Evolutionary conservation across 2,888 invertebrate genomes (phyloP).

Genomic region (Tipula confusa): DNA sequence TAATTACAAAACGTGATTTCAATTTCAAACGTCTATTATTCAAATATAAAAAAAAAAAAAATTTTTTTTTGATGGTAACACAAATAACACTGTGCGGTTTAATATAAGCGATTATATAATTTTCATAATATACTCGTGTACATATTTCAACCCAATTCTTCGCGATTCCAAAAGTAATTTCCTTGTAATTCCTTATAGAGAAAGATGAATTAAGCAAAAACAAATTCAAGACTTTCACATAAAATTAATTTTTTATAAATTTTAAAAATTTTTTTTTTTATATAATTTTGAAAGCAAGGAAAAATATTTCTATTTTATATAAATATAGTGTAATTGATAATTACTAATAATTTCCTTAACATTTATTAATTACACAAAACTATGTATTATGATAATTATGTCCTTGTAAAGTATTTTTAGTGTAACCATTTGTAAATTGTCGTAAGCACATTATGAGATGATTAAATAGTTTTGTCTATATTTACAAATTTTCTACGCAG

Average conservation of each 20-base stretch:
- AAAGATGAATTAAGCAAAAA: background rate
- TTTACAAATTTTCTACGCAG: background rate
- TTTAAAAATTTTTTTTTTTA: no score
- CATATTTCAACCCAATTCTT: background rate
- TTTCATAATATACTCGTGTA: background rate
- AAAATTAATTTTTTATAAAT: background rate
- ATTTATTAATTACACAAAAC: background rate
- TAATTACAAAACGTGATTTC: slow-evolving; percentile 15
- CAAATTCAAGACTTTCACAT: background rate
- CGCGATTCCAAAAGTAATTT: background rate
- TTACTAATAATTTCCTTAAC: background rate
- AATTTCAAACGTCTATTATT: background rate
- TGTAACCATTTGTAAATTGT: no score
- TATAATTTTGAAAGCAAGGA: background rate
- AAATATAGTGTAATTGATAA: background rate
- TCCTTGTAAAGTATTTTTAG: background rate
- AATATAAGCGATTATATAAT: background rate
- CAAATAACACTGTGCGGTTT: no score
- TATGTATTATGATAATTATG: background rate
- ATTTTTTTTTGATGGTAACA: no score
- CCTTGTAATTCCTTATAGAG: slow-evolving; percentile 25
- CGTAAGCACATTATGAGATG: background rate
- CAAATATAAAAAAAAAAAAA: background rate
- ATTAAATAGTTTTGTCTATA: background rate
- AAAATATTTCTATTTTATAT: background rate